Conservation (phyloP, 2,888 invertebrate genomes). For the Strigamia maritima region DNA sequence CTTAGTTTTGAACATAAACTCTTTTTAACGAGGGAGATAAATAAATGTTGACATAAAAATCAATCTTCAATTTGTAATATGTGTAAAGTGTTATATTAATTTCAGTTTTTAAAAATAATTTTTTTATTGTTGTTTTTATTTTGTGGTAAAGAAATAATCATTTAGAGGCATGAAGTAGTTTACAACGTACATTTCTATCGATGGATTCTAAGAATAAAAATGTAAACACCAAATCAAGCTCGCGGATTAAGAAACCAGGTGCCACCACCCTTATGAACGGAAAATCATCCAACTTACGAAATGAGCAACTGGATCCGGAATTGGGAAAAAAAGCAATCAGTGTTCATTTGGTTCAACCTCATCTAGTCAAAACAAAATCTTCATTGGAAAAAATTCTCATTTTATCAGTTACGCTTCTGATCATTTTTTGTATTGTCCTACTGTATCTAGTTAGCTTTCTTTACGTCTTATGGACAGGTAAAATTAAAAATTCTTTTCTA, state of each 20-base stretch:
- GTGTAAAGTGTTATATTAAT: no score
- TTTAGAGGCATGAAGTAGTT: not conserved
- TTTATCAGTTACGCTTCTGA: not conserved
- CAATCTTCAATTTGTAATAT: not conserved
- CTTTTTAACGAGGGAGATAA: not conserved
- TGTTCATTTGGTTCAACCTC: constrained; percentile 13
- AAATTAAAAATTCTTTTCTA: not conserved
- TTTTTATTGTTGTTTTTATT: not conserved
- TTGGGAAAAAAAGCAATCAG: constrained; percentile 4
- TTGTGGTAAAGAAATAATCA: not conserved
- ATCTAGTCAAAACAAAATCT: not conserved
- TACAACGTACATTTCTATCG: not conserved
- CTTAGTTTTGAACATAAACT: not conserved
- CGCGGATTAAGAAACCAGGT: not conserved
- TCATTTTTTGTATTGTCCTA: not conserved
- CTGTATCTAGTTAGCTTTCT: not conserved
- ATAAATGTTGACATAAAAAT: not conserved
- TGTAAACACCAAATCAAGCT: not conserved
- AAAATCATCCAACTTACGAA: not conserved
- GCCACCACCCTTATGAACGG: not conserved
- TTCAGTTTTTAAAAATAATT: not conserved
- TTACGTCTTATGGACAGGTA: constrained; percentile 2
- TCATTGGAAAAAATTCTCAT: not conserved
- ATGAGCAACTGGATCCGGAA: not conserved
- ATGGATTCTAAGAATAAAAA: not conserved